Evolutionary conservation across 2,797 vertebrate species (phyloP), one percentile per base, ranked within the genome.

Genomic region (Smutsia gigantea): DNA sequence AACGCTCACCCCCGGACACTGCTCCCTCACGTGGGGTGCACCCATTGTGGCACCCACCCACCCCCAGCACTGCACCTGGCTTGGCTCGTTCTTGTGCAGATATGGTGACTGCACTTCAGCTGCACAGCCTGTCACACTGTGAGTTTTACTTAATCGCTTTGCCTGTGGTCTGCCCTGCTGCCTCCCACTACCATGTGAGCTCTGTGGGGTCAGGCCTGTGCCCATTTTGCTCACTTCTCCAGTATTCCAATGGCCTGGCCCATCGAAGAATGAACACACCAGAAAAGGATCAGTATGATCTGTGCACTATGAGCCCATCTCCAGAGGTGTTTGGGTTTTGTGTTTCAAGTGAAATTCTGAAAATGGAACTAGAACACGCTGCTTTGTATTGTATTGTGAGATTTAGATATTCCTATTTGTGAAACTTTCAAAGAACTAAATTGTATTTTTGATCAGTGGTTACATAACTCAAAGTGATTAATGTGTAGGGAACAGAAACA

Each of bases 81-180:
- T 46, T 46, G 46, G 46, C 46, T 46, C 2, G 46, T 46, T 46
- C 11, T 46, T 11, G 46, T 46, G 46, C 46, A 46, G 46, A 46
- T 46, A 46, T 46, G 46, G 46, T 46, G 9, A 4, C 69, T 2
- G 8, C 5, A 4, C 23, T 7, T 5, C 53, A 53, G 42, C 46
- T 0, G 23, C 46, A 53, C 75, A 10, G 9, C 23, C 2, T 11
- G 9, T 18, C 66, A 13, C 51, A 18, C 39, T 7, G 10, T 1
- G 17, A 4, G 3, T 11, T 34, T 25, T 10, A 7, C 1, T 0
- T 6, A 29, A 17, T 0, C 2, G 14, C 0, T 17, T 31, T 23
- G 1, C 42, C 23, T 29, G 42, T 0, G 8, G 0, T 11, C 29
- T 2, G 10, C 4, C 31, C 51, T 46, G 46, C 46, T 21, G 5